Percentiles rank a stretch among this genome's conserved stretches.
These are phyloP conservation scores for Drosophila infuscata DNA, from an alignment of 2,888 invertebrate species.

Conservation along the genomic window DNA sequence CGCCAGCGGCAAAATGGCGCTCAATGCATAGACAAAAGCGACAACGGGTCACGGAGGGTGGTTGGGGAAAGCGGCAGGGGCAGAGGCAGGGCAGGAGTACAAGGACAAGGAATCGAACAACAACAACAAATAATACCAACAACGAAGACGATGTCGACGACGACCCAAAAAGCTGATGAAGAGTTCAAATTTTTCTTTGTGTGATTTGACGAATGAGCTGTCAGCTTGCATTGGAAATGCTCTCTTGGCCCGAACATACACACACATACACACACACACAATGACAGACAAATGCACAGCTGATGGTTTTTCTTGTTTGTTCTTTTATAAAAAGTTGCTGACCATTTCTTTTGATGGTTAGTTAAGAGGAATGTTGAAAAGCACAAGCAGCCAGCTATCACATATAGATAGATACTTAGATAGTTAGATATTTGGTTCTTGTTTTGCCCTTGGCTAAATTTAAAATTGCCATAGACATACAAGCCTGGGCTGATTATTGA, in stretches of 20 bases:
- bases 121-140: constrained; percentile 27
- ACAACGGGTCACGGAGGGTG: not conserved
- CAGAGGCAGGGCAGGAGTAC: constrained; percentile 1
- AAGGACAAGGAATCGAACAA: constrained; percentile 30
- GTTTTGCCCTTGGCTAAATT: constrained; percentile 39
- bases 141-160: constrained; percentile 32
- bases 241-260: constrained; percentile 25
- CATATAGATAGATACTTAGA: constrained; percentile 13
- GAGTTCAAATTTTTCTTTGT: constrained; percentile 83
- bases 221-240: constrained; percentile 79
- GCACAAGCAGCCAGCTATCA: constrained; percentile 23
- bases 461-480: constrained; percentile 42
- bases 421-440: constrained; percentile 2
- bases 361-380: constrained; percentile 59
- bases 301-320: constrained; percentile 68
- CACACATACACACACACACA: constrained; percentile 22
- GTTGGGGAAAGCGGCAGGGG: not conserved
- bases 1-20: constrained; percentile 73
- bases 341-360: constrained; percentile 74
- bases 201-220: constrained; percentile 82
- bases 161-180: constrained; percentile 80
- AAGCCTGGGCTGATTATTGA: constrained; percentile 18
- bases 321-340: constrained; percentile 61
- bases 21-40: constrained; percentile 62
- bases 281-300: constrained; percentile 29